Base-by-base conservation (phyloP, 2,888 invertebrate species). In the Phaedon cochleariae region DNA sequence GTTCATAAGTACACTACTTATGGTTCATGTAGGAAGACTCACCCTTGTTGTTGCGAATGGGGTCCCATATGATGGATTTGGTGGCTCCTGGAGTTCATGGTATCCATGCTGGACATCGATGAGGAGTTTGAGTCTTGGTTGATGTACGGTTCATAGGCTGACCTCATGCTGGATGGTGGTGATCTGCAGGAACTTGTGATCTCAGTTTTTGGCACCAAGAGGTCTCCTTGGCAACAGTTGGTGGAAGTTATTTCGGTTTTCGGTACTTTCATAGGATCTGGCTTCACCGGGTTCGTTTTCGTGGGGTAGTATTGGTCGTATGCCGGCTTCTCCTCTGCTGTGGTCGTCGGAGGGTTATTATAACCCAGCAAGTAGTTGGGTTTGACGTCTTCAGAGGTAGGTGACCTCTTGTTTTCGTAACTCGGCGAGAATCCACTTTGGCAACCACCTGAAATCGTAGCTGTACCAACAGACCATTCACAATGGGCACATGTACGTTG, bases 81-180 rank as follows among this genome's bases (percentile, higher is more conserved):
- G 67, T 85, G 86, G 64, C 81, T 80, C 61, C 84, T 75, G 1
- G 83, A 79, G 57, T 82, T 81, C 76, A 85, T 83, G n/a, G 90
- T 87, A 80, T 92, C 92, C 89, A 92, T 90, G 77, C 89, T 90
- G 4, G 88, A 88, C 85, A 88, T 85, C 31, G 88, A 89, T 2
- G 89, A 92, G 73, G 89, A 89, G 76, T 89, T 89, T 68, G 92
- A 92, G 84, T 92, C 92, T 85, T 89, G 89, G 76, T 87, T 89
- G 74, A 88, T 80, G 78, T 89, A 89, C 0, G 87, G 88, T 84
- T 90, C 91, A 86, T 87, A 88, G 2, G 84, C 82, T 21, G 84
- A 82, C 48, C 86, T 79, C 55, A 84, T 82, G 2, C 85, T 83
- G 74, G 85, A 86, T 73, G 85, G 84, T 0, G 85, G 86, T 0